phyloP scores from a whole-genome alignment of 1,140 invertebrate species.

The Laodelphax striatellus region DNA sequence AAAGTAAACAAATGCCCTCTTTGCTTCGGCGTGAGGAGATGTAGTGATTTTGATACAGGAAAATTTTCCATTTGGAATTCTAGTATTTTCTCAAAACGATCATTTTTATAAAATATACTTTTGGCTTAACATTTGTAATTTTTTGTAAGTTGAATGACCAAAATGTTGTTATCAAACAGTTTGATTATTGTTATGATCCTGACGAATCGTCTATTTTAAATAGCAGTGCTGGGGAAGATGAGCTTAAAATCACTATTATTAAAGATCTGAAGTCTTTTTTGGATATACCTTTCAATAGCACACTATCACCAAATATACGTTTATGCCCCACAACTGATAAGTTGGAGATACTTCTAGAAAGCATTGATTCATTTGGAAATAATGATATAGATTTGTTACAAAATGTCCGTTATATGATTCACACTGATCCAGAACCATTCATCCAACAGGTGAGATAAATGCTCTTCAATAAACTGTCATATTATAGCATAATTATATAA shows the following conservation, averaged over 20 bases:
- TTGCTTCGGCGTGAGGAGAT: slow-evolving; percentile 9
- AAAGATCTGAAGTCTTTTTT: neutral
- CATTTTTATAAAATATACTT: neutral
- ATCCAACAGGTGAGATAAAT: slow-evolving; percentile 16
- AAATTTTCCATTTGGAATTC: slow-evolving; percentile 2
- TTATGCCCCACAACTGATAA: neutral
- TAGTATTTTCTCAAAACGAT: slow-evolving; percentile 6
- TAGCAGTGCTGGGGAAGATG: neutral
- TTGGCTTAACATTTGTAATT: slow-evolving; percentile 4
- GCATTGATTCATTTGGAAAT: neutral
- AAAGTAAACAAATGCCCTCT: slow-evolving; percentile 14
- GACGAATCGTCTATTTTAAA: neutral
- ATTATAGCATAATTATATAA: too few species aligned
- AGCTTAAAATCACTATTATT: slow-evolving; percentile 2
- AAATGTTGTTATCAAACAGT: slow-evolving; percentile 11
- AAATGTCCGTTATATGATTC: slow-evolving; percentile 12
- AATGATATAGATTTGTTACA: neutral
- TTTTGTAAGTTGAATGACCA: slow-evolving; percentile 1
- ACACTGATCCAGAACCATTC: slow-evolving; percentile 19
- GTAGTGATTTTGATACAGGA: neutral
- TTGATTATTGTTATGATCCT: slow-evolving; percentile 2
- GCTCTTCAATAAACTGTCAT: too few species aligned
- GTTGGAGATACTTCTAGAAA: neutral
- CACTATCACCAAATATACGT: neutral
- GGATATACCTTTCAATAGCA: neutral